A percentile compares a stretch with the other conserved stretches of the same genome.
phyloP scores from a whole-genome alignment of 2,888 invertebrate genomes.

The Phania funesta region DNA sequence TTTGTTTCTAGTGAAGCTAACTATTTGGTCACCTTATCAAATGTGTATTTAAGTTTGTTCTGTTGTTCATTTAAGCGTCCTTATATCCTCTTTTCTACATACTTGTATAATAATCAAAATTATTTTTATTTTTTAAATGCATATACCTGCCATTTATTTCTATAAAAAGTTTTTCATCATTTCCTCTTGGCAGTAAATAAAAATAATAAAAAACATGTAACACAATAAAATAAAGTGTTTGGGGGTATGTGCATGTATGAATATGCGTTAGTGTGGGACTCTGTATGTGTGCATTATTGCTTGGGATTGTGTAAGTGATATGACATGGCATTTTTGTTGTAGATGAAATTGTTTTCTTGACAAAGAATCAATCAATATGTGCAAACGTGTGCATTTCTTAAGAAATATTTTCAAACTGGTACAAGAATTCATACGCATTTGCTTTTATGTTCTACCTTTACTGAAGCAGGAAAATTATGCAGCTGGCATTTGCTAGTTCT shows the following conservation, averaged over 20 bases:
- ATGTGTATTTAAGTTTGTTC: background rate
- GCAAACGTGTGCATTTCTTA: conserved; percentile 44
- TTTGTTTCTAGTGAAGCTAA: background rate
- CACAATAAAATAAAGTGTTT: conserved; percentile 47
- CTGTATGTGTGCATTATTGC: background rate
- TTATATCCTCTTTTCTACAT: conserved; percentile 3
- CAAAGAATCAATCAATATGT: conserved; percentile 52
- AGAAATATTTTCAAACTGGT: conserved; percentile 11
- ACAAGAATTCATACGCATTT: background rate
- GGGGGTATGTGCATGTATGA: conserved; percentile 25
- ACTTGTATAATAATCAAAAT: conserved; percentile 10
- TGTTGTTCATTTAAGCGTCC: background rate
- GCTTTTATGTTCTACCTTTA: background rate
- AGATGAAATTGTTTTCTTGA: conserved; percentile 43
- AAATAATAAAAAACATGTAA: conserved; percentile 22
- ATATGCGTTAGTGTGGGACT: background rate
- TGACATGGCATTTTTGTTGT: conserved; percentile 30
- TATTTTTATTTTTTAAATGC: conserved; percentile 50
- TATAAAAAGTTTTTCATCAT: conserved; percentile 49
- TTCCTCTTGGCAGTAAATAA: conserved; percentile 31
- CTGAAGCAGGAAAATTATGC: background rate
- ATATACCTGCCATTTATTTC: conserved; percentile 44
- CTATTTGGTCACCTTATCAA: conserved; percentile 3
- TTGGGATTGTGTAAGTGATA: background rate
- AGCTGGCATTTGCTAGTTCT: background rate